Evolutionary conservation across 2,113 vertebrate species (phyloP), one percentile per base, ranked within the genome.

Genomic region (Zosterops japonicus): DNA sequence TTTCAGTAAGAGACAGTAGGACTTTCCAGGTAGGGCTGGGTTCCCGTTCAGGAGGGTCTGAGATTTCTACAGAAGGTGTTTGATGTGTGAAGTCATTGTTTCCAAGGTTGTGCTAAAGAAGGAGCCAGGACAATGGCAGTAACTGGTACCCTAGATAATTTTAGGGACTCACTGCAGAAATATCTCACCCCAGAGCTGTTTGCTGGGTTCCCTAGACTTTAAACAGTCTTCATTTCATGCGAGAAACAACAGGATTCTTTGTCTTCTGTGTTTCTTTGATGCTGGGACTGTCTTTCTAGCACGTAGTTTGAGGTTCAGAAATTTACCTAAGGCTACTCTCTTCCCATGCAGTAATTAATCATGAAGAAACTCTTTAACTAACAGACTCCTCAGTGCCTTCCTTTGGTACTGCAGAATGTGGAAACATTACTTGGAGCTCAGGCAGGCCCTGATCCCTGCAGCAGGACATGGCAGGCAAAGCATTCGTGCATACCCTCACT

Each of bases 101-200:
- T 56, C 35, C 49, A 75, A 69, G 31, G n/a, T 20, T 87, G n/a
- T 46, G 11, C 46, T 80, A 46, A 79, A 84, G 87, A 84, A 56
- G 25, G 33, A 87, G 23, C 25, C 46, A 14, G 36, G 41, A 52
- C 2, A 7, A n/a, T 69, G 46, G 6, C 23, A 90, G 63, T 76
- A 76, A 42, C 22, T 65, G 23, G 4, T 41, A 56, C 15, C 21
- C 33, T 55, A 70, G n/a, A 50, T 35, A 57, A 42, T 69, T 90
- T 50, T 80, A 67, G 33, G 35, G n/a, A 49, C 20, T 63, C 0
- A 0, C 20, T 74, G 55, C 16, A 19, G 39, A 72, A 53, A 27
- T n/a, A 36, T 16, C n/a, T 88, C 18, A 13, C 5, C 22, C 21
- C 12, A 50, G 57, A 85, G 31, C 24, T 85, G 24, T 35, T 94